Base-by-base conservation (phyloP, 2,888 invertebrate species). In the Therioaphis trifolii region DNA sequence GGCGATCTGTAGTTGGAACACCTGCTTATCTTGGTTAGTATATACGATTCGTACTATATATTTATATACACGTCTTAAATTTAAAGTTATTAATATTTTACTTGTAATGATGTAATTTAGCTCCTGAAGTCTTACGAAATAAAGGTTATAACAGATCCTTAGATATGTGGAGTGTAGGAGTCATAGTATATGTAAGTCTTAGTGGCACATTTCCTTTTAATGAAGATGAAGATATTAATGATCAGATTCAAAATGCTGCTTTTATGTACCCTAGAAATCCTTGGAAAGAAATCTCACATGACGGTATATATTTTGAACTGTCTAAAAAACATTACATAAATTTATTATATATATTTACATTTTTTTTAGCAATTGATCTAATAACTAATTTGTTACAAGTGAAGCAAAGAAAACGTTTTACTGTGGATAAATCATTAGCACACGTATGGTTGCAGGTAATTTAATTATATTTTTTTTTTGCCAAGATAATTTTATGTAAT, bases 151-250 rank as follows among this genome's bases (percentile, higher is more conserved):
- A 99, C 90, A 93, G 99, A 3, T 98, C 98, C 0, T 90, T 99
- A 88, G 99, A 99, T 90, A 99, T 99, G 99, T 99, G 99, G 99
- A 98, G 97, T 88, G 98, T 99, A 75, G 99, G 99, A 46, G 99
- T 99, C 2, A 99, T 99, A 87, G 94, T 99, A 86, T 99, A 99
- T 90, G 99, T 99, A 76, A 98, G 98, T 86, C 91, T 99, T 69
- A 98, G 98, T 87, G 99, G 99, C 85, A 99, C 99, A 0, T 99
- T 99, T 90, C 99, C 99, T 49, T 99, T 99, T 90, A 99, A 99
- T 90, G 99, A 99, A 90, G 99, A 99, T 89, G 99, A 99, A 90
- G 99, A 99, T 89, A 99, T 99, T 88, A 95, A 97, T 89, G 99
- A 99, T 89, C 99, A 99, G 90, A 99, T 99, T 86, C 98, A 99